Conservation (phyloP, 2,888 invertebrate genomes). For the Latheticus oryzae region DNA sequence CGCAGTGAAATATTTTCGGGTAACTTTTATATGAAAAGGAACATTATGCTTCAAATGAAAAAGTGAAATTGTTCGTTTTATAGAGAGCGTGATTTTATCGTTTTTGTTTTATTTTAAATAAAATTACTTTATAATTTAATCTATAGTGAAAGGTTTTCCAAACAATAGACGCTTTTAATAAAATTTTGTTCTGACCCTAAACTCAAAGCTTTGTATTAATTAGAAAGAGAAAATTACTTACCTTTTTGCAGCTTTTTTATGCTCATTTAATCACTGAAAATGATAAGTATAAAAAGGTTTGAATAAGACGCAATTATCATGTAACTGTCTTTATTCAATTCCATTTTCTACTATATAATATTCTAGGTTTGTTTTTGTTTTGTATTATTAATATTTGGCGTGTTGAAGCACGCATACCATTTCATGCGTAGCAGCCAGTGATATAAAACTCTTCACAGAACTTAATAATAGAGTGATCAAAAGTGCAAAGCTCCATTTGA, state of each 20-base stretch:
- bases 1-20: conserved; percentile 21
- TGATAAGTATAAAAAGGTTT: conserved; percentile 12
- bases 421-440: conserved; percentile 62
- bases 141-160: conserved; percentile 6
- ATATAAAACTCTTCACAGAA: conserved; percentile 59
- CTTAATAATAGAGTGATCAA: conserved; percentile 18
- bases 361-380: conserved; percentile 57
- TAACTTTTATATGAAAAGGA: conserved; percentile 15
- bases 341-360: conserved; percentile 64
- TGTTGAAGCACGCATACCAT: conserved; percentile 57
- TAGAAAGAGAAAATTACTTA: conserved; percentile 12
- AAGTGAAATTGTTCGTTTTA: conserved; percentile 22
- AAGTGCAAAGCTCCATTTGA: conserved; percentile 37
- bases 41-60: conserved; percentile 8
- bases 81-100: conserved; percentile 14
- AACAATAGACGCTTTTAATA: conserved; percentile 20
- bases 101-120: conserved; percentile 4
- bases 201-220: conserved; percentile 7
- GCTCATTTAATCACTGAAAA: not conserved
- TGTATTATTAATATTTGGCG: conserved; percentile 56
- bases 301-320: conserved; percentile 45
- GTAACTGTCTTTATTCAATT: conserved; percentile 65
- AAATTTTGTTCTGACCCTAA: too few relatives aligned
- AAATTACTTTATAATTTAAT: conserved; percentile 15
- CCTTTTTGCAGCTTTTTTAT: conserved; percentile 7